Conservation (phyloP, 2,113 vertebrate genomes). For the Pachycephala philippinensis region DNA sequence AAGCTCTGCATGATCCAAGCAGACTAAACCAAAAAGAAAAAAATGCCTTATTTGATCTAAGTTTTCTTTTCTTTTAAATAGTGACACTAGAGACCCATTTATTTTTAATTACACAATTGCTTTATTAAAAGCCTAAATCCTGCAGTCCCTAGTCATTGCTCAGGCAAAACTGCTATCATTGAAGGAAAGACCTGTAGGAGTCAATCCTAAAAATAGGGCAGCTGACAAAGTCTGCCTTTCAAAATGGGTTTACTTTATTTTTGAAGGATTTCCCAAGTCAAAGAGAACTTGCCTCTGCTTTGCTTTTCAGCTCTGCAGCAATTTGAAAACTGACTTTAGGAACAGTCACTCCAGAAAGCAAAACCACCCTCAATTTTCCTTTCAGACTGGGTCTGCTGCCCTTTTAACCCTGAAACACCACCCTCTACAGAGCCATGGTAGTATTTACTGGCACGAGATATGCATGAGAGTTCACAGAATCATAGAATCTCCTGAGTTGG, state of each 20-base stretch:
- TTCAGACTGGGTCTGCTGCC: background rate
- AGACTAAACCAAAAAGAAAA: slow-evolving; percentile 60
- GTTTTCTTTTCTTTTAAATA: slow-evolving; percentile 61
- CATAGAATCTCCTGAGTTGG: background rate
- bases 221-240: slow-evolving; percentile 49
- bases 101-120: slow-evolving; percentile 68
- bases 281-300: slow-evolving; percentile 2
- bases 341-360: background rate
- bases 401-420: background rate
- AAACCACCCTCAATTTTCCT: background rate
- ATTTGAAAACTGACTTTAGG: background rate
- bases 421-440: background rate
- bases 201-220: slow-evolving; percentile 58
- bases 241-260: slow-evolving; percentile 11
- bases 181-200: slow-evolving; percentile 55
- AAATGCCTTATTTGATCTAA: slow-evolving; percentile 66
- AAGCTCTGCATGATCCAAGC: slow-evolving; percentile 56
- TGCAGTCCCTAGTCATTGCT: slow-evolving; percentile 51
- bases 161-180: slow-evolving; percentile 42
- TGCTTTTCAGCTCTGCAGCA: background rate
- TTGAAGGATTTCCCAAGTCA: slow-evolving; percentile 31
- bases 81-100: slow-evolving; percentile 63
- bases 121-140: slow-evolving; percentile 63
- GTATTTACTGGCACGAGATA: background rate
- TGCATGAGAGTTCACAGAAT: background rate